Evolutionary conservation across 2,888 invertebrate genomes (phyloP).

Genomic region (Eulithis testata): DNA sequence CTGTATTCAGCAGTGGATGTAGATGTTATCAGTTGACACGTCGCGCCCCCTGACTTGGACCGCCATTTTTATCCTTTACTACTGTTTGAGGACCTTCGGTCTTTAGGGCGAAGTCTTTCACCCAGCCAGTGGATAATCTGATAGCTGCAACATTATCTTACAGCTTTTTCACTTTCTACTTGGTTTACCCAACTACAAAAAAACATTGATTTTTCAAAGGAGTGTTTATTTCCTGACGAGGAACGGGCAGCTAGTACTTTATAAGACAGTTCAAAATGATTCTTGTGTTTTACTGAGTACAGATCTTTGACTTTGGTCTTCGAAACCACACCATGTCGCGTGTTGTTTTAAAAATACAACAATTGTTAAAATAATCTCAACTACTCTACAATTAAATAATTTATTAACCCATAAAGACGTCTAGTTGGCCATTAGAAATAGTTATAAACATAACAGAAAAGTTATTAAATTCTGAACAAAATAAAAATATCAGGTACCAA

Average conservation of each 20-base stretch:
- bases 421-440: slow-evolving; percentile 7
- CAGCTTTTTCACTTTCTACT: no score
- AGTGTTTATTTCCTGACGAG: no score
- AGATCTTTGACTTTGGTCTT: no score
- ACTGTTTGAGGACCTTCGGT: slow-evolving; percentile 27
- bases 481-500: slow-evolving; percentile 21
- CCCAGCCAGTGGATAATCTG: slow-evolving; percentile 3
- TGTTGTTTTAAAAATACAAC: background rate
- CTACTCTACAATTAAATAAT: background rate
- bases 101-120: slow-evolving; percentile 28
- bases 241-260: no score
- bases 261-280: no score
- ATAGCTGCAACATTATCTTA: background rate
- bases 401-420: slow-evolving; percentile 3
- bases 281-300: no score
- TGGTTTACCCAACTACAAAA: no score
- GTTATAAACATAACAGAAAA: slow-evolving; percentile 19
- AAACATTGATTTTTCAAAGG: no score
- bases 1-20: slow-evolving; percentile 33
- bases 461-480: slow-evolving; percentile 15
- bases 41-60: slow-evolving; percentile 37
- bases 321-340: no score
- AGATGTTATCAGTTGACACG: slow-evolving; percentile 36
- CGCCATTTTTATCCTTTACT: slow-evolving; percentile 44
- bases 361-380: background rate